Conservation (phyloP, 2,888 invertebrate species). For the Netelia inedita region DNA sequence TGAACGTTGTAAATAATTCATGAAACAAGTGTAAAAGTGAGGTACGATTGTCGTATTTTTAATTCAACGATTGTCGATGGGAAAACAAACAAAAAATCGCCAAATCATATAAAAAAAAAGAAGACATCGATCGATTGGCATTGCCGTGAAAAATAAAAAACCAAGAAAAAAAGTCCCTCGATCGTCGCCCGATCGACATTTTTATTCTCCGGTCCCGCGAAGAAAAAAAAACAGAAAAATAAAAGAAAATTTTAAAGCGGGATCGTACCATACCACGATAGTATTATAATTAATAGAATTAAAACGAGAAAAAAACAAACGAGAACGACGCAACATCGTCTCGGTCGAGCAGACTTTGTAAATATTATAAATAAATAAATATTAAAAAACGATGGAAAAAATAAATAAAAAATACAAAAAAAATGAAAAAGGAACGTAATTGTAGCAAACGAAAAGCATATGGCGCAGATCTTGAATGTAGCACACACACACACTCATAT, state of each 20-base stretch:
- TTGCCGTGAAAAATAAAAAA: not conserved
- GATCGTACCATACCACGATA: constrained; percentile 84
- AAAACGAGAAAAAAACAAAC: not conserved
- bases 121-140: too few species aligned
- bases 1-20: constrained; percentile 57
- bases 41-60: constrained; percentile 57
- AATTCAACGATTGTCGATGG: constrained; percentile 1
- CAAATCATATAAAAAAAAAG: not conserved
- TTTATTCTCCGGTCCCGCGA: constrained; percentile 52
- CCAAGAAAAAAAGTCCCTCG: constrained; percentile 6
- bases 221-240: not conserved
- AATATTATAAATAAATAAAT: constrained; percentile 55
- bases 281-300: constrained; percentile 78
- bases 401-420: not conserved
- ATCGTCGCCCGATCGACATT: constrained; percentile 26
- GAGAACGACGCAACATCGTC: constrained; percentile 16
- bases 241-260: constrained; percentile 10
- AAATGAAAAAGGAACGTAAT: constrained; percentile 39
- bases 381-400: constrained; percentile 5
- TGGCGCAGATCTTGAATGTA: constrained; percentile 28
- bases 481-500: constrained; percentile 7
- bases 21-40: constrained; percentile 50
- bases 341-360: constrained; percentile 58
- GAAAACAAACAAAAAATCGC: not conserved
- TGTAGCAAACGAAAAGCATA: constrained; percentile 44